Percentiles rank a stretch among this genome's conserved stretches.
These are phyloP conservation scores for Rotaria macrura DNA, from an alignment of 2,888 invertebrate genomes.

Conservation along the genomic window DNA sequence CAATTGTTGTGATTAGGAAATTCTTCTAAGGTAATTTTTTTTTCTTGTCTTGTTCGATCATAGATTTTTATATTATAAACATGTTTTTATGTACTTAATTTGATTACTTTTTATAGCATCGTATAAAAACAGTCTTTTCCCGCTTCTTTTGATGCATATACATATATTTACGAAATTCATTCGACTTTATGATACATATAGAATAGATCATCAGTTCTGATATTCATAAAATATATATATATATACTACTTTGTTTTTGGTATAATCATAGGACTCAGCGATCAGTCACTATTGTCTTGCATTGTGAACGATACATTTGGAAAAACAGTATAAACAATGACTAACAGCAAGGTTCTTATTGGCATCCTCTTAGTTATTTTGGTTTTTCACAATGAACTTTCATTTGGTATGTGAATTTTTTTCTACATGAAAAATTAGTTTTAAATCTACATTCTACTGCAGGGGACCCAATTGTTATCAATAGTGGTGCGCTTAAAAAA, in stretches of 20 bases:
- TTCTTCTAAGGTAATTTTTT: not conserved
- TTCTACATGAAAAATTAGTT: not conserved
- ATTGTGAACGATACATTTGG: not conserved
- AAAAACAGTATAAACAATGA: not conserved
- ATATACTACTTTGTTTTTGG: not conserved
- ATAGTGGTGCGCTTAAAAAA: not conserved
- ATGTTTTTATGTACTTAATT: not conserved
- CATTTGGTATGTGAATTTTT: not conserved
- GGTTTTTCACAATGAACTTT: not conserved
- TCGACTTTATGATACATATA: too few species aligned
- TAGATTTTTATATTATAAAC: not conserved
- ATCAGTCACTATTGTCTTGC: not conserved
- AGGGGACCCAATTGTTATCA: too few species aligned
- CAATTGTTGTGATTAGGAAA: not conserved
- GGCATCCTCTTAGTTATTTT: not conserved
- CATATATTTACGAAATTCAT: too few species aligned
- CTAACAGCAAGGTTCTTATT: not conserved
- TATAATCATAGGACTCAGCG: not conserved
- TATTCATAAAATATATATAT: not conserved
- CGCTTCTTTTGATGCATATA: too few species aligned
- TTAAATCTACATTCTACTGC: too few species aligned
- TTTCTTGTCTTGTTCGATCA: not conserved
- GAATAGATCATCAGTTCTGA: not conserved
- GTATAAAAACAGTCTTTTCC: not conserved
- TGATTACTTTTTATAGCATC: not conserved